Percentiles rank a stretch among this genome's conserved stretches.
Evolutionary conservation across 2,113 vertebrate genomes (phyloP).

Genomic region (Cryptoleucopteryx plumbea): DNA sequence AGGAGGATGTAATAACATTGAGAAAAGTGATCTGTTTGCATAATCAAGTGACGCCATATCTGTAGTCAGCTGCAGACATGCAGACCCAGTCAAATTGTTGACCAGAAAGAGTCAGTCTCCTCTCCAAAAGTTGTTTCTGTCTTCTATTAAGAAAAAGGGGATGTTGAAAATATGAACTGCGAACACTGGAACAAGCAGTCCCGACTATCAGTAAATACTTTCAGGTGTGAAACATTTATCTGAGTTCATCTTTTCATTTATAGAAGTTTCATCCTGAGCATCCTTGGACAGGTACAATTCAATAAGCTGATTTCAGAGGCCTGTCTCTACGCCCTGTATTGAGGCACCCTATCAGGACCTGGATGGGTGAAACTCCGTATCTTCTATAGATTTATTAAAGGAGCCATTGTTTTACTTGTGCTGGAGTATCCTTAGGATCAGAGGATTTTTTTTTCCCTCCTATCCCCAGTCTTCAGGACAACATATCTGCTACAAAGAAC

Average conservation of each 20-base stretch:
- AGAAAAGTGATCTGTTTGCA: not conserved
- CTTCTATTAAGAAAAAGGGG: not conserved
- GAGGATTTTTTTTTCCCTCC: not conserved
- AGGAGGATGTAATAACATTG: not conserved
- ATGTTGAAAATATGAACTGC: not conserved
- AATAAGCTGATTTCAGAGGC: not conserved
- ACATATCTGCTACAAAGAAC: not conserved
- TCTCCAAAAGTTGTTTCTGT: not conserved
- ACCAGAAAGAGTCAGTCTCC: not conserved
- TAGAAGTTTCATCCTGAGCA: not conserved
- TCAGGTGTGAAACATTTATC: not conserved
- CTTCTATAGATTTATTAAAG: not conserved
- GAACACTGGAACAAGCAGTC: not conserved
- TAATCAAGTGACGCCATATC: not conserved
- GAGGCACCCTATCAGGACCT: not conserved
- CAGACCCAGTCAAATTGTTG: not conserved
- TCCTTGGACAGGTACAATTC: not conserved
- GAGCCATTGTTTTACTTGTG: not conserved
- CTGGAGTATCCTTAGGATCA: not conserved
- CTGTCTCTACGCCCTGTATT: not conserved
- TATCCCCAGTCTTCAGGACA: not conserved
- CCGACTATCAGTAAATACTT: not conserved
- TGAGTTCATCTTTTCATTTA: not conserved
- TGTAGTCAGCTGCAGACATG: not conserved
- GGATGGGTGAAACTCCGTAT: not conserved